Evolutionary conservation across 2,888 invertebrate genomes (phyloP).

Genomic region (Caenorhabditis becei): DNA sequence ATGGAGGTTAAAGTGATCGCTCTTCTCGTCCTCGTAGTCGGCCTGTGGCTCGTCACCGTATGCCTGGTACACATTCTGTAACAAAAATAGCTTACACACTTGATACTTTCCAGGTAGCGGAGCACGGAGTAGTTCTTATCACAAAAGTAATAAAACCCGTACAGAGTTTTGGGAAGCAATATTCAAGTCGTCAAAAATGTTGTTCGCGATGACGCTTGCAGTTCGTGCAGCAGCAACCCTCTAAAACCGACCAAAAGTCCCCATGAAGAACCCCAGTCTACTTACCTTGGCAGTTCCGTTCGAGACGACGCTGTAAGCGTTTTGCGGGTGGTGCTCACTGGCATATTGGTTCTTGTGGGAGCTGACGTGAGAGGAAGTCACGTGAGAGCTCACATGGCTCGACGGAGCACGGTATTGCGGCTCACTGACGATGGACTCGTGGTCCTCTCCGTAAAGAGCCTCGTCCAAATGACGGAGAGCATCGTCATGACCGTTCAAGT

Average conservation of each 20-base stretch:
- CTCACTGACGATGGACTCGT: slow-evolving; percentile 64
- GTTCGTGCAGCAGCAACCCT: slow-evolving; percentile 49
- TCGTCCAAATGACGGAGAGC: slow-evolving; percentile 62
- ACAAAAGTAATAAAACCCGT: slow-evolving; percentile 22
- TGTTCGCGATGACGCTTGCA: slow-evolving; percentile 39
- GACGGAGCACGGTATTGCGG: slow-evolving; percentile 62
- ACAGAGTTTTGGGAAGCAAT: slow-evolving; percentile 35
- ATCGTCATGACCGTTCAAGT: slow-evolving; percentile 54
- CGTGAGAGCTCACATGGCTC: slow-evolving; percentile 43
- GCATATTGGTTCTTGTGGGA: slow-evolving; percentile 35
- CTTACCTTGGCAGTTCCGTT: slow-evolving; percentile 55
- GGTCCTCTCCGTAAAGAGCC: slow-evolving; percentile 51
- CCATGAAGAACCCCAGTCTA: not conserved
- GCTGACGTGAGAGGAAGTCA: slow-evolving; percentile 47
- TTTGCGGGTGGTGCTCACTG: slow-evolving; percentile 50
- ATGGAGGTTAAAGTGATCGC: slow-evolving; percentile 51
- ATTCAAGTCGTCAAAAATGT: slow-evolving; percentile 49
- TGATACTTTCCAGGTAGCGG: not conserved
- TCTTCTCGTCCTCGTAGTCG: slow-evolving; percentile 57
- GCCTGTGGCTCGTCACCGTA: slow-evolving; percentile 50
- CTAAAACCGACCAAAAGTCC: slow-evolving; percentile 39
- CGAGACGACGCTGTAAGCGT: slow-evolving; percentile 45
- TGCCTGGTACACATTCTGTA: slow-evolving; percentile 44
- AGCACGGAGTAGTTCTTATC: slow-evolving; percentile 5
- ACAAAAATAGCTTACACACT: not conserved